Conservation (phyloP, 2,888 invertebrate genomes). For the Spialia ferax region DNA sequence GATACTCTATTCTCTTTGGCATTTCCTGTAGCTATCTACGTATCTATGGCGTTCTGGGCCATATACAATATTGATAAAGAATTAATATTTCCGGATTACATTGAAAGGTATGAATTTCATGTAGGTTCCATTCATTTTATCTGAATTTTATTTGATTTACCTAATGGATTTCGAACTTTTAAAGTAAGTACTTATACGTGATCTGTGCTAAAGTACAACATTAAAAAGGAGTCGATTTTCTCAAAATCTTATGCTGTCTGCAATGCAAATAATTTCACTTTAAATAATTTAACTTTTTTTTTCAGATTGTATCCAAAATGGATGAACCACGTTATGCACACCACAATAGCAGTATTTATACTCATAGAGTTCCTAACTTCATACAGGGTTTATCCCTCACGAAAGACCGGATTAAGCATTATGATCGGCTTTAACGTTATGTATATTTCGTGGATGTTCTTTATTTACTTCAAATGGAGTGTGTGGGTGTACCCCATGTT, state of each 20-base stretch:
- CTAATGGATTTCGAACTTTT: too few relatives aligned
- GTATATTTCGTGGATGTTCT: constrained; percentile 91
- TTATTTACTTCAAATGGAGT: constrained; percentile 89
- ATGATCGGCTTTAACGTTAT: constrained; percentile 85
- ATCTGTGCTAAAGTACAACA: too few relatives aligned
- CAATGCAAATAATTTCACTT: too few relatives aligned
- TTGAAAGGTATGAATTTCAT: constrained; percentile 81
- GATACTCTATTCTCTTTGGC: constrained; percentile 89
- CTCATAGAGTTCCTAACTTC: constrained; percentile 90
- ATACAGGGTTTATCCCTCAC: constrained; percentile 90
- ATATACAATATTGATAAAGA: constrained; percentile 94
- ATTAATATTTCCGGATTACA: constrained; percentile 93
- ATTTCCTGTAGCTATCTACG: constrained; percentile 92
- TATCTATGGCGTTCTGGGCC: constrained; percentile 95
- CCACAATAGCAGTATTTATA: constrained; percentile 92
- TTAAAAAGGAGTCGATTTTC: too few relatives aligned
- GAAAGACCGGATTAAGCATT: constrained; percentile 87
- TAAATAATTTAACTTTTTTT: background rate
- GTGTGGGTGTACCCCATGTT: constrained; percentile 97
- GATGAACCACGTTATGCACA: constrained; percentile 96
- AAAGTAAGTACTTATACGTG: too few relatives aligned
- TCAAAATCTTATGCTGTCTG: too few relatives aligned
- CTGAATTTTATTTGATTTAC: too few relatives aligned
- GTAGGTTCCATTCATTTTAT: too few relatives aligned
- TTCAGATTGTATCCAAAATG: constrained; percentile 94